Conservation (phyloP, 2,797 vertebrate genomes). For the Salarias fasciatus region DNA sequence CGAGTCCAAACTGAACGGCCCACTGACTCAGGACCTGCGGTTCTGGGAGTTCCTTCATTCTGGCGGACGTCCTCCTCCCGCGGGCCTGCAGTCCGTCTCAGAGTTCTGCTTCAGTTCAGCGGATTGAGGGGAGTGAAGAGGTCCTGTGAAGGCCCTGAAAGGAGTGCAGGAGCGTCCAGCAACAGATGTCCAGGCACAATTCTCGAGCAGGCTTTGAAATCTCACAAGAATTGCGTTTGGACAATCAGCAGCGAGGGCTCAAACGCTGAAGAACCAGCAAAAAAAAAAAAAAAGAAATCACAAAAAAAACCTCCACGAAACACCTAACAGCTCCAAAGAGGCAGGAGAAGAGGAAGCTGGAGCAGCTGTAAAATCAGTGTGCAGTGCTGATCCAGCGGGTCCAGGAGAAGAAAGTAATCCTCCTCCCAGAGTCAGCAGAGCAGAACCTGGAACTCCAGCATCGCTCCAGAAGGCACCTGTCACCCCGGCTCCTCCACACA, state of each 20-base stretch:
- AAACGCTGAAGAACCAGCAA: background rate
- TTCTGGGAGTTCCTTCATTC: background rate
- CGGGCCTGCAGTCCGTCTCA: constrained; percentile 5
- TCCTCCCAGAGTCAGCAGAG: no score
- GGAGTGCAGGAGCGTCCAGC: constrained; percentile 85
- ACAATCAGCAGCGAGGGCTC: constrained; percentile 87
- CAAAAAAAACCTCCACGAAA: no score
- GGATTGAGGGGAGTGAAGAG: background rate
- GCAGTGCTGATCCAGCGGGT: no score
- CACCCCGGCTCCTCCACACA: no score
- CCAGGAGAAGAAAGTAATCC: no score
- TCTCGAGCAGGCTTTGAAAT: constrained; percentile 90
- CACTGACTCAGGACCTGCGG: no score
- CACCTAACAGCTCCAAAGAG: no score
- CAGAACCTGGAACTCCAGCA: no score
- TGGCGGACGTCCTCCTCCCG: constrained; percentile 41
- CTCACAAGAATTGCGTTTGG: constrained; percentile 95
- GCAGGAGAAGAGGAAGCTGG: no score
- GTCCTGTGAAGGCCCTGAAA: constrained; percentile 7
- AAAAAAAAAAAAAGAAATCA: background rate
- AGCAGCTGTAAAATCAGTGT: no score
- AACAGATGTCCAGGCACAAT: constrained; percentile 99
- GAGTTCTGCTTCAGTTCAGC: constrained; percentile 4
- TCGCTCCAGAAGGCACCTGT: no score
- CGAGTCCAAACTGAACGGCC: no score